phyloP scores from a whole-genome alignment of 92 coral and sea anemone genomes.

The Phymanthus crucifer region DNA sequence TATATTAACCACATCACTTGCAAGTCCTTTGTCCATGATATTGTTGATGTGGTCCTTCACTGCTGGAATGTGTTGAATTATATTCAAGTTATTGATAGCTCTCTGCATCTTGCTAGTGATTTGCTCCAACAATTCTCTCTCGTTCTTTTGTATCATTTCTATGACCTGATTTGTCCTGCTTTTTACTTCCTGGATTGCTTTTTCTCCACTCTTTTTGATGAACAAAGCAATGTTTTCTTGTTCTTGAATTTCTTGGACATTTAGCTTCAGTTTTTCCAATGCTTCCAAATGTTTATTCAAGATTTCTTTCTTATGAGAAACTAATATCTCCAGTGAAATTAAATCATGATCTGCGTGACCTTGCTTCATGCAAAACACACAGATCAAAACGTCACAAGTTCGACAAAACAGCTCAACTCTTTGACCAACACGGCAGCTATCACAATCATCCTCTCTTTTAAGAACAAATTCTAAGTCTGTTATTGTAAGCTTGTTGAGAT shows the following conservation, averaged over 20 bases:
- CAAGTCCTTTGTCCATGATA: neutral
- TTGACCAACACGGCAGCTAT: neutral
- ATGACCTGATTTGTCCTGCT: neutral
- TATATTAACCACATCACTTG: constrained; percentile 7
- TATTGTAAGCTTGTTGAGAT: neutral
- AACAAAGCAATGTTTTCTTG: neutral
- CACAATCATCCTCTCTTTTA: neutral
- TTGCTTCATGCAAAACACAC: neutral
- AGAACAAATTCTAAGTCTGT: neutral
- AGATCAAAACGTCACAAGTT: neutral
- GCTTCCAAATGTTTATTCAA: neutral
- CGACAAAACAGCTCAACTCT: neutral
- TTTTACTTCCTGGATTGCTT: neutral
- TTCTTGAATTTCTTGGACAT: neutral
- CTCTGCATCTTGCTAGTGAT: neutral
- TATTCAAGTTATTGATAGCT: neutral
- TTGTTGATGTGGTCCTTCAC: neutral
- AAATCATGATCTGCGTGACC: neutral
- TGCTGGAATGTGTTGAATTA: constrained; percentile 9
- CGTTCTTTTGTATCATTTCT: neutral
- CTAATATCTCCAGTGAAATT: neutral
- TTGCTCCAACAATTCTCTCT: neutral
- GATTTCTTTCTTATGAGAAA: neutral
- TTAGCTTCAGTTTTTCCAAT: neutral
- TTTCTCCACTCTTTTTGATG: neutral